phyloP scores from a whole-genome alignment of 2,888 invertebrate genomes.

The Polietes domitor region DNA sequence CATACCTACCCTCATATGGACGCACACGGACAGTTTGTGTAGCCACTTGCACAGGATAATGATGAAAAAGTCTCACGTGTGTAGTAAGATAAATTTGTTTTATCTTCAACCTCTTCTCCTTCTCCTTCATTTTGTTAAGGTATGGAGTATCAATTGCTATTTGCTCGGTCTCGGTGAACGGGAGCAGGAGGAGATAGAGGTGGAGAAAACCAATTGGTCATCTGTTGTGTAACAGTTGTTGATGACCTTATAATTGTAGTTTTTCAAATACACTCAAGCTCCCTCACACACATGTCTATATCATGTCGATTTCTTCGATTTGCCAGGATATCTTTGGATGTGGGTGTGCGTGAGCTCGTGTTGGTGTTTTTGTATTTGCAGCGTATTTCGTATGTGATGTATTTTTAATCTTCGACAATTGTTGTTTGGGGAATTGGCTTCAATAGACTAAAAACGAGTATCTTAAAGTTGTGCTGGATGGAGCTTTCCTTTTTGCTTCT shows the following conservation, averaged over 20 bases:
- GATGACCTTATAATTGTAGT: constrained; percentile 79
- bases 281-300: constrained; percentile 1
- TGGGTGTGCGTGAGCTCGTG: constrained; percentile 9
- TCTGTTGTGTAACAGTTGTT: constrained; percentile 71
- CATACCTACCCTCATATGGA: background rate
- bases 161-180: constrained; percentile 7
- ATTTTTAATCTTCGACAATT: constrained; percentile 70
- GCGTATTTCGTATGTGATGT: constrained; percentile 60
- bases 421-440: constrained; percentile 66
- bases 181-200: background rate
- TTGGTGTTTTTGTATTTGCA: constrained; percentile 42
- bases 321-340: background rate
- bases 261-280: constrained; percentile 50
- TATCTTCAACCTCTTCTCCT: too few relatives aligned
- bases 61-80: constrained; percentile 67
- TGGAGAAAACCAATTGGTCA: constrained; percentile 33
- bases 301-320: background rate
- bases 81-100: constrained; percentile 67
- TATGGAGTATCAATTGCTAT: constrained; percentile 65
- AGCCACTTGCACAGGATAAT: constrained; percentile 35
- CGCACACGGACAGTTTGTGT: constrained; percentile 16
- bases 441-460: constrained; percentile 30
- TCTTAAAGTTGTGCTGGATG: constrained; percentile 37
- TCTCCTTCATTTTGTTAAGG: constrained; percentile 41
- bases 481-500: background rate